Evolutionary conservation across 2,797 vertebrate genomes (phyloP).

Genomic region (Platalea minor): DNA sequence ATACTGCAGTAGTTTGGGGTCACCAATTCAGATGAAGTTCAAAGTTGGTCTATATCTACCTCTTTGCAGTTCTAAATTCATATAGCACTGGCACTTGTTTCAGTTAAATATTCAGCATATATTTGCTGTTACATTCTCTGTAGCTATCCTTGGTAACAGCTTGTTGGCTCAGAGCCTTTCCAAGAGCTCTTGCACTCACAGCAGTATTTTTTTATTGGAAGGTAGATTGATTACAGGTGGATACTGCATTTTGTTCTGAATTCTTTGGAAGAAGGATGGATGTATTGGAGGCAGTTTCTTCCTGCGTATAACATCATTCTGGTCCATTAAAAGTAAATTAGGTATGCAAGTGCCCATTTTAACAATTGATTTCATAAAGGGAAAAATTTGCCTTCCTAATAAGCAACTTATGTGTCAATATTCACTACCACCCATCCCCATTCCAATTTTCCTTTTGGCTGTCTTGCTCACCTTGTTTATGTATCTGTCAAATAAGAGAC

Average conservation of each 20-base stretch:
- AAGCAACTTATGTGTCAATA: not conserved
- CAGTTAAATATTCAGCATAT: slow-evolving; percentile 1
- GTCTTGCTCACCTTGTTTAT: not conserved
- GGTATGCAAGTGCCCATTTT: not conserved
- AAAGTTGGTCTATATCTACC: not conserved
- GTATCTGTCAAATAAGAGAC: not conserved
- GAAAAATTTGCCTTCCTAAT: not conserved
- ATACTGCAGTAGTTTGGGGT: not conserved
- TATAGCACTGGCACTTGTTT: not conserved
- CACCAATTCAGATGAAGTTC: not conserved
- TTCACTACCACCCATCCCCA: not conserved
- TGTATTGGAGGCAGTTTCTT: not conserved
- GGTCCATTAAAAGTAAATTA: slow-evolving; percentile 9
- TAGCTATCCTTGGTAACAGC: not conserved
- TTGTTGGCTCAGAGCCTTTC: not conserved
- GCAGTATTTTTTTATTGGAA: not conserved
- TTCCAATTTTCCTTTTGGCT: not conserved
- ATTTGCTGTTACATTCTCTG: not conserved
- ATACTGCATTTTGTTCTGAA: not conserved
- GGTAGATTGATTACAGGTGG: not conserved
- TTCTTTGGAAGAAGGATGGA: not conserved
- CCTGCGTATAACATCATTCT: not conserved
- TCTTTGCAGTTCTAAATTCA: not conserved
- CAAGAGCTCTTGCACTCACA: not conserved
- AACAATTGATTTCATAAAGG: not conserved